These are phyloP conservation scores for Gymnothorax javanicus DNA, from an alignment of 2,797 vertebrate species.

Conservation along the genomic window DNA sequence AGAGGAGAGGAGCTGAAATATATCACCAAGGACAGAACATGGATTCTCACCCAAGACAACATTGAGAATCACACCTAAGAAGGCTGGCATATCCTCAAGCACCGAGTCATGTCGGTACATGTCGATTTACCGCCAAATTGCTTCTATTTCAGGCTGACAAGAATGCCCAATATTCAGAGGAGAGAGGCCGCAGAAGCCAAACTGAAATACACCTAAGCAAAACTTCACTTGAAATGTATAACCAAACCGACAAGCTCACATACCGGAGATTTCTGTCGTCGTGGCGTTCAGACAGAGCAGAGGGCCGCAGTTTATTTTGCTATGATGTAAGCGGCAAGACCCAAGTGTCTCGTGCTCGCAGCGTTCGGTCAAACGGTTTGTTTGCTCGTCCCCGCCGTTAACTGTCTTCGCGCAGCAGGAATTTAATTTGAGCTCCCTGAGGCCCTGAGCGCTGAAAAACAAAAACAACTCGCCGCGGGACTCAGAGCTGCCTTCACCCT, in stretches of 20 bases:
- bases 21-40: background rate
- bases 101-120: background rate
- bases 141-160: background rate
- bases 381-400: background rate
- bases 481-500: background rate
- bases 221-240: background rate
- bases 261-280: background rate
- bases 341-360: background rate
- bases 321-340: background rate
- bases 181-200: background rate
- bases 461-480: conserved; percentile 7
- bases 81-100: too few species aligned
- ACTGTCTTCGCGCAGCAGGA: conserved; percentile 7
- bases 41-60: background rate
- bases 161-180: background rate
- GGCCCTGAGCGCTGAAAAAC: background rate
- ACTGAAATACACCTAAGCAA: background rate
- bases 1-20: too few species aligned
- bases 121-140: background rate
- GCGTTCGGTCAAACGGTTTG: background rate
- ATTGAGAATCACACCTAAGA: background rate
- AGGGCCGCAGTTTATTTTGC: background rate
- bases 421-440: conserved; percentile 20
- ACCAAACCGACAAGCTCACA: background rate
- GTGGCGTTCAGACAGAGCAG: background rate